These are phyloP conservation scores for Pomatostomus ruficeps DNA, from an alignment of 2,113 vertebrate species.

Conservation along the genomic window DNA sequence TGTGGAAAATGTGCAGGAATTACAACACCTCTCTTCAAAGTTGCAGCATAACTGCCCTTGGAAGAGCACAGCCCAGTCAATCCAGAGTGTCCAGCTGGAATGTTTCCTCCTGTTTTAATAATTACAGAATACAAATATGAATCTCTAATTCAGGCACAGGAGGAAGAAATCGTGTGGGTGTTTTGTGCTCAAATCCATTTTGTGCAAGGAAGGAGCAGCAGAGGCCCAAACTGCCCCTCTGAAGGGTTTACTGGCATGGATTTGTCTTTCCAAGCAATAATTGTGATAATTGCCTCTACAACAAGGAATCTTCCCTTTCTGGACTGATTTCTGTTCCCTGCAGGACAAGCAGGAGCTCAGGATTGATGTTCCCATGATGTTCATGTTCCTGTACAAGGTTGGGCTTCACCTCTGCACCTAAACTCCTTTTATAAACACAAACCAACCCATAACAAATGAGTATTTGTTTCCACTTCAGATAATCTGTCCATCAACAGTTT, in stretches of 20 bases:
- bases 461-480: background rate
- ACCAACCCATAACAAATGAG: background rate
- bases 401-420: background rate
- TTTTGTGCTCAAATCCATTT: fast-evolving
- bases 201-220: background rate
- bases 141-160: background rate
- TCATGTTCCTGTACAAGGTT: background rate
- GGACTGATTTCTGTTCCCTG: background rate
- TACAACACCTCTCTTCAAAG: background rate
- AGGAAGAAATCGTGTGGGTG: background rate
- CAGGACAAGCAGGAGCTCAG: background rate
- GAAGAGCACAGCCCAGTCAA: background rate
- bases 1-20: background rate
- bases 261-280: background rate
- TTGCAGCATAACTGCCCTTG: background rate
- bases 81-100: background rate
- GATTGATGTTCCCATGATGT: background rate
- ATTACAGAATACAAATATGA: background rate
- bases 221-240: background rate
- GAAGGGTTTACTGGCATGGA: background rate
- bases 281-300: fast-evolving
- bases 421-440: background rate
- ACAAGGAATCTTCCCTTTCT: background rate
- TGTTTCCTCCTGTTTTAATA: background rate
- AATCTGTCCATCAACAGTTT: background rate